Evolutionary conservation across 2,888 invertebrate genomes (phyloP), one percentile per base, ranked within the genome.

Genomic region (Psylliodes chrysocephalus): DNA sequence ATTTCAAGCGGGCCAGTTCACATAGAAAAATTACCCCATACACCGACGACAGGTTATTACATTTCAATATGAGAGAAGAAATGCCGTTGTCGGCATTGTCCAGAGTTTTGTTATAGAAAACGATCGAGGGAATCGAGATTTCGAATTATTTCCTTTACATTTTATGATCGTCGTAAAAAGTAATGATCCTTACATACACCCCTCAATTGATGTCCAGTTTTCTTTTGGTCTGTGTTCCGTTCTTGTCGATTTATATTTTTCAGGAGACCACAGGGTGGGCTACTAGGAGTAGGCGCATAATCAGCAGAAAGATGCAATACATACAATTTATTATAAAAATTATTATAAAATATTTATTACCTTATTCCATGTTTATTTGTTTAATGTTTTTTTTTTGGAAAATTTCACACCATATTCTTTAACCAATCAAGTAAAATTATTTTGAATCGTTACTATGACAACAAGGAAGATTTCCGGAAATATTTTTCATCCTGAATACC

Each of bases 131-230:
- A 71, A 62, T 57, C 52, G 70, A 69, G 69, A 67, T 71, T 56
- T 63, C 59, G 67, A 73, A 75, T 75, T 74, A 74, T 75, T 73
- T 71, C 69, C 75, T 73, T 73, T 73, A 72, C 74, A 73, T 72
- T 75, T 75, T 75, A 75, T 71, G 68, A 73, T 65, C 54, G 74
- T 74, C 74, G 72, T 75, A 75, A 75, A 75, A 75, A 74, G 74
- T 75, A 75, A 75, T 73, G 75, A 73, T 71, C 69, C 69, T 44
- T 63, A 54, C 53, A 56, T 63, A 68, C 68, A 63, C 71, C 70
- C 72, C 70, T 68, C 66, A 64, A 67, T 63, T 66, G 67, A 49
- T 71, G 70, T 65, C 72, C 72, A 62, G 66, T 66, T 65, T 69
- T 64, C 59, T 46, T 59, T 55, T 46, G 25, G 44, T 44, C 55